phyloP scores from a whole-genome alignment of 2,797 vertebrate genomes.

The Channa striata region DNA sequence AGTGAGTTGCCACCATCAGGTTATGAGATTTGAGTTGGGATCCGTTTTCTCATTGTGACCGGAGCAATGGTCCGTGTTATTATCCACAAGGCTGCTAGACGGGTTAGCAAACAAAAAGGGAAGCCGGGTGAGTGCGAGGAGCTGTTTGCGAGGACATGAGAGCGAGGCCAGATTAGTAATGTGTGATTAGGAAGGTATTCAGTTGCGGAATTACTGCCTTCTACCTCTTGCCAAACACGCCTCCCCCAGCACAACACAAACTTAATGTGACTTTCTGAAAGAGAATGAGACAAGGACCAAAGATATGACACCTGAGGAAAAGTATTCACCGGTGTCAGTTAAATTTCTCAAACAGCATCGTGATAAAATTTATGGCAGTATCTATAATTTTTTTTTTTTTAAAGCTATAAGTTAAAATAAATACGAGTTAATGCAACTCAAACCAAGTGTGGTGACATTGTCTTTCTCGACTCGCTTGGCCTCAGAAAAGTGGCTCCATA shows the following conservation, averaged over 20 bases:
- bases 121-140: conserved; percentile 16
- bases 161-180: conserved; percentile 68
- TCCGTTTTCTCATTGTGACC: conserved; percentile 72
- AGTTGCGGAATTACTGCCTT: conserved; percentile 58
- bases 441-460: conserved; percentile 36
- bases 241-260: conserved; percentile 17
- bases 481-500: conserved; percentile 36
- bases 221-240: conserved; percentile 44
- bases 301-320: conserved; percentile 24
- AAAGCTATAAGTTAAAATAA: conserved; percentile 24
- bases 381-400: too few relatives aligned
- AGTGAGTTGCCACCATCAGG: conserved; percentile 64
- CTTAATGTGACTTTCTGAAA: conserved; percentile 25
- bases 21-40: conserved; percentile 79
- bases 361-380: conserved; percentile 10
- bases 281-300: conserved; percentile 16
- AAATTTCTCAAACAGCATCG: conserved; percentile 36
- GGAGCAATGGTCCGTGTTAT: conserved; percentile 67
- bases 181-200: conserved; percentile 74
- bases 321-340: conserved; percentile 49
- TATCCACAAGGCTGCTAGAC: conserved; percentile 47
- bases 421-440: conserved; percentile 2
- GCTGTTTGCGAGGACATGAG: conserved; percentile 37
- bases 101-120: conserved; percentile 69
- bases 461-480: conserved; percentile 32